phyloP scores from a whole-genome alignment of 2,888 invertebrate genomes.

The Lasiommata megera region DNA sequence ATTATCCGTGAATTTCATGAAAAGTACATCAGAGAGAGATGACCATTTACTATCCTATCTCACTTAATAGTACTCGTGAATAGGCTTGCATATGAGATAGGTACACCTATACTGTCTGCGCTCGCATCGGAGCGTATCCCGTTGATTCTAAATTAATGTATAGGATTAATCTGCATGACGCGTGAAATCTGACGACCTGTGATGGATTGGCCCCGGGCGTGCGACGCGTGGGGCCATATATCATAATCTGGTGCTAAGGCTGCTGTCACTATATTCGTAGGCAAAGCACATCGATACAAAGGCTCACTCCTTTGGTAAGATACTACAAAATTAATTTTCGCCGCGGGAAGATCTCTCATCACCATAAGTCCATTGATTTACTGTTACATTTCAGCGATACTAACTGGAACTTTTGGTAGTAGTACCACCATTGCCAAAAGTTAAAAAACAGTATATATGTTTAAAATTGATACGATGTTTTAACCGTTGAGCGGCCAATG shows the following conservation, averaged over 20 bases:
- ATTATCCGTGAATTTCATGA: too few species aligned
- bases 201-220: slow-evolving; percentile 43
- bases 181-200: slow-evolving; percentile 36
- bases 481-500: too few species aligned
- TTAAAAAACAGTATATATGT: too few species aligned
- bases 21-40: too few species aligned
- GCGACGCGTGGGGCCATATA: slow-evolving; percentile 45
- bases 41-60: background rate
- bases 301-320: slow-evolving; percentile 9
- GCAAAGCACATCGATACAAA: slow-evolving; percentile 22
- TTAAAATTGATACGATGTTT: too few species aligned
- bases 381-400: too few species aligned
- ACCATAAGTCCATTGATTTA: too few species aligned
- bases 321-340: background rate
- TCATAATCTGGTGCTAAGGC: slow-evolving; percentile 59
- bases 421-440: too few species aligned
- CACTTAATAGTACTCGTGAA: background rate
- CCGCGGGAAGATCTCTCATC: too few species aligned
- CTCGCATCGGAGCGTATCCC: background rate
- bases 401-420: too few species aligned
- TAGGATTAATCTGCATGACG: slow-evolving; percentile 29
- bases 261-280: slow-evolving; percentile 34
- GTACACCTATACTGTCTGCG: background rate
- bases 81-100: background rate
- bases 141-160: slow-evolving; percentile 23